Percentiles rank a stretch among this genome's conserved stretches.
Conservation (phyloP, 2,797 vertebrate species). For the Brachyalestes nurse region DNA sequence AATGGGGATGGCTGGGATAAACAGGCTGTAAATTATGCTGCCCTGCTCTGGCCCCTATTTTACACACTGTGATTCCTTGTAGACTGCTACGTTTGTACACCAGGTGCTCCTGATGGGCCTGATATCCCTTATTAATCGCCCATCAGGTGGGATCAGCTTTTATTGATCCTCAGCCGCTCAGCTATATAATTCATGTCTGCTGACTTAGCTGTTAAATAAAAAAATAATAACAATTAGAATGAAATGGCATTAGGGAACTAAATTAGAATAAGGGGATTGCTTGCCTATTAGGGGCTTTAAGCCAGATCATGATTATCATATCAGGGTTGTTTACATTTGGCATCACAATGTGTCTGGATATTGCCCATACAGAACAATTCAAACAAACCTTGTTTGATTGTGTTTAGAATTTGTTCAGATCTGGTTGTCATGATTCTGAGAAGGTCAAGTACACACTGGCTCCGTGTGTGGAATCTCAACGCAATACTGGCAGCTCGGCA, state of each 20-base stretch:
- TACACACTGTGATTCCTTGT: constrained; percentile 25
- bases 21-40: constrained; percentile 37
- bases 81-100: neutral
- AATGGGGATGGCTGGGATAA: constrained; percentile 31
- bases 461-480: no score
- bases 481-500: no score
- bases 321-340: neutral
- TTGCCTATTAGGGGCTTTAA: neutral
- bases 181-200: constrained; percentile 13
- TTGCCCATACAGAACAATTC: no score
- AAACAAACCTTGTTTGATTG: no score
- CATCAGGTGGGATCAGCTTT: constrained; percentile 6
- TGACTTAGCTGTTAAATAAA: neutral
- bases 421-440: no score
- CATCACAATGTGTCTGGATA: no score
- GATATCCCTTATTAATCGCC: constrained; percentile 42
- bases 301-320: neutral
- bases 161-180: constrained; percentile 38
- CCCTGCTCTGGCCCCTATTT: constrained; percentile 7
- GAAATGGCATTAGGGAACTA: neutral
- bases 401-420: no score
- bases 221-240: neutral
- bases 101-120: constrained; percentile 7
- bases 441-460: no score
- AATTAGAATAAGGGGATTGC: constrained; percentile 17